phyloP scores from a whole-genome alignment of 2,113 vertebrate species.

The Melanocharis versteri region DNA sequence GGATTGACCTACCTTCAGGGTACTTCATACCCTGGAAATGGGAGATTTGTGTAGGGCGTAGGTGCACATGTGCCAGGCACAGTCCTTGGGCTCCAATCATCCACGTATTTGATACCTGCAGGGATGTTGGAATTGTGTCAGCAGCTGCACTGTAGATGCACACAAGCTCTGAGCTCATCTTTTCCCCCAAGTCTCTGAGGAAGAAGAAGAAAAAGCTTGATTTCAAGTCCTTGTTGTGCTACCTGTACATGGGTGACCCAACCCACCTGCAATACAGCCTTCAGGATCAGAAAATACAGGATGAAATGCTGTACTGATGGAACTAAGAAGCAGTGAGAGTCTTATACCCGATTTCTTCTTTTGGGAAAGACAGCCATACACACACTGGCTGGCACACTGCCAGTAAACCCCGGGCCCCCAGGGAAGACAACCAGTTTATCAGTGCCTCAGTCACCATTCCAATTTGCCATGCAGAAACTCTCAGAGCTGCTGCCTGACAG shows the following conservation, averaged over 20 bases:
- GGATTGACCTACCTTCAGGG: neutral
- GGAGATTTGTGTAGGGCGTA: neutral
- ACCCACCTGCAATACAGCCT: neutral
- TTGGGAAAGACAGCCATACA: neutral
- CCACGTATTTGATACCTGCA: neutral
- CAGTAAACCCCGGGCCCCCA: neutral
- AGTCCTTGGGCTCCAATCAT: neutral
- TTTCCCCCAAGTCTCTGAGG: neutral
- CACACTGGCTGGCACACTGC: neutral
- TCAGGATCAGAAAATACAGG: neutral
- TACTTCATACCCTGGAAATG: neutral
- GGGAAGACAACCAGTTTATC: neutral
- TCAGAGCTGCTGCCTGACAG: neutral
- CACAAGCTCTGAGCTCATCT: neutral
- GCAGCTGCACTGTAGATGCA: neutral
- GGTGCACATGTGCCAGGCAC: neutral
- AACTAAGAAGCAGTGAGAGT: neutral
- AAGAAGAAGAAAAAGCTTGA: neutral
- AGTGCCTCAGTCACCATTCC: neutral
- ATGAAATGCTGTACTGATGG: neutral
- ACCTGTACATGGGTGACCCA: neutral
- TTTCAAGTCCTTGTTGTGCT: neutral
- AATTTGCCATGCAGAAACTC: neutral
- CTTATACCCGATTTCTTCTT: neutral
- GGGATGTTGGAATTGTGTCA: neutral